Percentiles rank a stretch among this genome's conserved stretches.
These are phyloP conservation scores for Gephyroberyx darwinii DNA, from an alignment of 2,797 vertebrate genomes.

Conservation along the genomic window DNA sequence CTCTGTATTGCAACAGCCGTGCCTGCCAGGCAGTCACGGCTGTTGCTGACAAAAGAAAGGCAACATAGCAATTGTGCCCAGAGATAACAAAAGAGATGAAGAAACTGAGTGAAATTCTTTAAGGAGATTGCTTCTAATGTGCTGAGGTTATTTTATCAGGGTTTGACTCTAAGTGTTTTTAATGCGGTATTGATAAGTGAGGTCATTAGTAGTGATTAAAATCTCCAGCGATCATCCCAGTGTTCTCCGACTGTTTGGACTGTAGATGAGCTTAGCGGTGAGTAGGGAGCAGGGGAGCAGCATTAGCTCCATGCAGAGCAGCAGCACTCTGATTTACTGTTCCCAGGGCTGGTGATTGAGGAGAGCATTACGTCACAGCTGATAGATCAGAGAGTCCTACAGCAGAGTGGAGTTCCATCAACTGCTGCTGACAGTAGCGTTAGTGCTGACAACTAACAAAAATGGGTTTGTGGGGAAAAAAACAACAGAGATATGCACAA, in stretches of 20 bases:
- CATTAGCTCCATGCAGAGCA: conserved; percentile 76
- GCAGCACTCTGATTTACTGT: conserved; percentile 74
- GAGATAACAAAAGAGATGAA: conserved; percentile 47
- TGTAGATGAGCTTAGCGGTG: conserved; percentile 63
- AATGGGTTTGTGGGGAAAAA: conserved; percentile 65
- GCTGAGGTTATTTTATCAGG: conserved; percentile 33
- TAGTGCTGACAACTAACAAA: conserved; percentile 72
- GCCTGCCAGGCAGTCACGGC: conserved; percentile 24
- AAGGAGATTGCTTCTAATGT: conserved; percentile 21
- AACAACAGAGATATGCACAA: conserved; percentile 46
- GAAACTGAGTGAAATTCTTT: conserved; percentile 1
- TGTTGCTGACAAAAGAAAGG: conserved; percentile 39
- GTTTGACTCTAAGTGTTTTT: conserved; percentile 50
- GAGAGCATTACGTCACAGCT: conserved; percentile 79
- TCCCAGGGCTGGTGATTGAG: conserved; percentile 76
- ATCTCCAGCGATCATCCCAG: conserved; percentile 57
- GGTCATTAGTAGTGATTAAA: conserved; percentile 71
- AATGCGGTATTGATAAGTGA: conserved; percentile 66
- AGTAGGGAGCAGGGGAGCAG: conserved; percentile 48
- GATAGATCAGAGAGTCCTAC: conserved; percentile 73
- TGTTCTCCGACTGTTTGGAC: conserved; percentile 63
- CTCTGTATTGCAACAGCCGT: conserved; percentile 25
- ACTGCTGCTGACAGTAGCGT: conserved; percentile 71
- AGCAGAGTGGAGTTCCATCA: conserved; percentile 77
- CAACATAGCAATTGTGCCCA: conserved; percentile 45